A percentile compares a stretch with the other conserved stretches of the same genome.
These are phyloP conservation scores for Aplodontia rufa DNA, from an alignment of 2,113 vertebrate species.

Conservation along the genomic window DNA sequence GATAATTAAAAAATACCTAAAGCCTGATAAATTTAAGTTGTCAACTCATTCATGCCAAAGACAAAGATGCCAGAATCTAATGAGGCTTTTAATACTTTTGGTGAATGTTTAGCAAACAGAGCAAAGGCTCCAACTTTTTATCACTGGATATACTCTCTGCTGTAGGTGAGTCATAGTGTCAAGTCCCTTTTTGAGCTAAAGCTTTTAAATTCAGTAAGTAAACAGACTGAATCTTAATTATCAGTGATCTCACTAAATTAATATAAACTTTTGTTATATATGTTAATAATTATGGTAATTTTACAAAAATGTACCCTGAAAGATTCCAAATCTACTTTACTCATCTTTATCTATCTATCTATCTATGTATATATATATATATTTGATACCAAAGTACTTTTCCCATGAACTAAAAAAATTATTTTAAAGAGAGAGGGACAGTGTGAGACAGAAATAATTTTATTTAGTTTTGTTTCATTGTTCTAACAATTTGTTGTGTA, in stretches of 20 bases:
- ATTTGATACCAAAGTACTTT: too few species aligned
- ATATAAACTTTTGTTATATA: background rate
- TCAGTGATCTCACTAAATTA: background rate
- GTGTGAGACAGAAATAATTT: too few species aligned
- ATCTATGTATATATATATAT: background rate
- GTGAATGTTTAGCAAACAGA: background rate
- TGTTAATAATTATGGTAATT: background rate
- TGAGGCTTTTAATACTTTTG: background rate
- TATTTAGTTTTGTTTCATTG: too few species aligned
- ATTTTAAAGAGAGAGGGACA: too few species aligned
- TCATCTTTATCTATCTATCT: background rate
- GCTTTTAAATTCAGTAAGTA: background rate
- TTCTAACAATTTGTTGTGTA: too few species aligned
- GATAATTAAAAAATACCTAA: background rate
- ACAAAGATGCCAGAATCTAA: background rate
- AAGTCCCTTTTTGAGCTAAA: background rate
- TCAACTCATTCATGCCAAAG: slow-evolving; percentile 8
- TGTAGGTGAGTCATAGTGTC: background rate
- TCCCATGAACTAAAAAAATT: background rate
- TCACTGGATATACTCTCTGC: background rate
- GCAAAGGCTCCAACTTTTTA: background rate
- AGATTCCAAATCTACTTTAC: background rate
- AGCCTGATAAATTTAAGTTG: background rate
- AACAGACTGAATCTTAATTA: slow-evolving; percentile 24
- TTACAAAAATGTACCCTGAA: background rate